These are phyloP conservation scores for Acanthopagrus latus DNA, from an alignment of 2,797 vertebrate genomes.

Conservation along the genomic window DNA sequence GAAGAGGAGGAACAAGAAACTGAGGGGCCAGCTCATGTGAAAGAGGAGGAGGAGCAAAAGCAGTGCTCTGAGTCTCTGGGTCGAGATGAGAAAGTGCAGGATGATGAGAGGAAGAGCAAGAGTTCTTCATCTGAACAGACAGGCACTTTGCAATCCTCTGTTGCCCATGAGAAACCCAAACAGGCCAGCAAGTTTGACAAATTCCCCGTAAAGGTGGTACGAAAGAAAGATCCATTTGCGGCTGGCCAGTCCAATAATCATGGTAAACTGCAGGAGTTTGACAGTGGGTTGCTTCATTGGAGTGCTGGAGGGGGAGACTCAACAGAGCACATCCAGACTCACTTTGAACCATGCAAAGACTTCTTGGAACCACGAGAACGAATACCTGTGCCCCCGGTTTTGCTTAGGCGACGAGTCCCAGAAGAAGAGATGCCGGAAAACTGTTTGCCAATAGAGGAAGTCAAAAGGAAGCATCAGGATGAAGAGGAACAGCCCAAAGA, in stretches of 20 bases:
- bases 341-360: constrained; percentile 93
- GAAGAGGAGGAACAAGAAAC: constrained; percentile 85
- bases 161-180: constrained; percentile 88
- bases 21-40: constrained; percentile 75
- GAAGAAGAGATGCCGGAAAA: constrained; percentile 70
- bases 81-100: constrained; percentile 65
- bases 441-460: constrained; percentile 79
- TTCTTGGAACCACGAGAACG: constrained; percentile 86
- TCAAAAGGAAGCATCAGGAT: constrained; percentile 75
- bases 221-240: constrained; percentile 93
- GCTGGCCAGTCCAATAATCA: constrained; percentile 91
- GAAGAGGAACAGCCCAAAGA: constrained; percentile 73
- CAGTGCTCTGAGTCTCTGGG: constrained; percentile 56
- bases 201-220: constrained; percentile 95
- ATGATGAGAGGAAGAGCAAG: constrained; percentile 81
- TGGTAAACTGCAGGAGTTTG: constrained; percentile 94
- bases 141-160: constrained; percentile 76
- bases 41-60: constrained; percentile 81
- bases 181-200: constrained; percentile 98
- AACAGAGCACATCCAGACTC: constrained; percentile 98
- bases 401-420: constrained; percentile 67
- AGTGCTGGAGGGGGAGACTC: constrained; percentile 97
- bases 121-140: constrained; percentile 84
- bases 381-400: constrained; percentile 75
- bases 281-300: constrained; percentile 97